A percentile compares a stretch with the other conserved stretches of the same genome.
Conservation (phyloP, 2,797 vertebrate genomes). For the Enteromius unitaeniatus region DNA sequence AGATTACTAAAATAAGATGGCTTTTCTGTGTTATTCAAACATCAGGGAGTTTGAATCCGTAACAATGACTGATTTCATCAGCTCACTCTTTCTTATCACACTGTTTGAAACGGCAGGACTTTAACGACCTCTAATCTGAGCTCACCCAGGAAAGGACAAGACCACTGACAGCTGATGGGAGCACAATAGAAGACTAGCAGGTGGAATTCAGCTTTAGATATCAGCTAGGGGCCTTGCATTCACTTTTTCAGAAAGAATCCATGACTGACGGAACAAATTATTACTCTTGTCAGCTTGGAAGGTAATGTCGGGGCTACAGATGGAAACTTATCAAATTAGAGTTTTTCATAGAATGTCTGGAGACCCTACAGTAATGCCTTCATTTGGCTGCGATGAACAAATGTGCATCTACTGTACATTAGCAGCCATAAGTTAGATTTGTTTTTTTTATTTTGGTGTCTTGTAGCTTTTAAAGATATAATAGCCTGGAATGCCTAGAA, state of each 20-base stretch:
- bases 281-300: neutral
- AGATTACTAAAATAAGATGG: slow-evolving; percentile 70
- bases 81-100: slow-evolving; percentile 67
- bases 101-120: slow-evolving; percentile 62
- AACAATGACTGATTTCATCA: slow-evolving; percentile 39
- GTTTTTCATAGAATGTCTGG: neutral
- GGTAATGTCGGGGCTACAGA: neutral
- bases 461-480: neutral
- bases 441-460: neutral
- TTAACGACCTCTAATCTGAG: slow-evolving; percentile 62
- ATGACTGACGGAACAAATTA: slow-evolving; percentile 40
- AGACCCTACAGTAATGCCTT: neutral
- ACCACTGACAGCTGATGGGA: slow-evolving; percentile 65
- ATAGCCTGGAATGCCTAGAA: neutral
- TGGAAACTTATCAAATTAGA: neutral
- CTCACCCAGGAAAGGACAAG: slow-evolving; percentile 48
- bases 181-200: slow-evolving; percentile 58
- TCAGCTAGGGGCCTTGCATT: slow-evolving; percentile 6
- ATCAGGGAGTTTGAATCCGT: slow-evolving; percentile 69
- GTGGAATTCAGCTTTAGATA: slow-evolving; percentile 64
- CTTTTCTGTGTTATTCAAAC: slow-evolving; percentile 71
- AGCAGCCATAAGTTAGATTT: neutral
- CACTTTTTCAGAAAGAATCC: slow-evolving; percentile 6
- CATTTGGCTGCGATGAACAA: neutral
- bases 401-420: neutral